Evolutionary conservation across 2,797 vertebrate species (phyloP).

Genomic region (Sciaenops ocellatus): DNA sequence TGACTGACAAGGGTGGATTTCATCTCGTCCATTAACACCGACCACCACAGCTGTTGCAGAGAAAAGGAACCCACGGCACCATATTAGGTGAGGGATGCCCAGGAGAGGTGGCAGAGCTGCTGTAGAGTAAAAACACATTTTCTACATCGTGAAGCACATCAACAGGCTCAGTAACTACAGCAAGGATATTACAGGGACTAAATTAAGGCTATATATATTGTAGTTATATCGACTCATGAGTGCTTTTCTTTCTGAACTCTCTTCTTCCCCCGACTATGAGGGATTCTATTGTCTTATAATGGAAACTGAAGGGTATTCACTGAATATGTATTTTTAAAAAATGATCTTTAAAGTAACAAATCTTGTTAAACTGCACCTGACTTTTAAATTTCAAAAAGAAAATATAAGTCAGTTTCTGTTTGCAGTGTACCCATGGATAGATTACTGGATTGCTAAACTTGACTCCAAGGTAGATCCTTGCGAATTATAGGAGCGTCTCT

Average conservation of each 20-base stretch:
- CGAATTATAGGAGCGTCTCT: background rate
- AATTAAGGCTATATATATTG: slow-evolving; percentile 4
- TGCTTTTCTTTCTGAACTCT: background rate
- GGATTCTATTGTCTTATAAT: background rate
- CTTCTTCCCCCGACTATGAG: background rate
- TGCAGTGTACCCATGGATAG: background rate
- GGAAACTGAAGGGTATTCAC: background rate
- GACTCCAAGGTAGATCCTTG: background rate
- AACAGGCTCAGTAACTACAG: slow-evolving; percentile 20
- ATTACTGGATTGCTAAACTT: background rate
- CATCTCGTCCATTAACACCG: slow-evolving; percentile 52
- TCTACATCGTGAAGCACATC: slow-evolving; percentile 54
- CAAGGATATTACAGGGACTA: slow-evolving; percentile 10
- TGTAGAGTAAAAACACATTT: slow-evolving; percentile 49
- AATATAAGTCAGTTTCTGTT: background rate
- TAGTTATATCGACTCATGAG: background rate
- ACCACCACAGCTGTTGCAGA: slow-evolving; percentile 28
- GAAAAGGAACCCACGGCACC: slow-evolving; percentile 20
- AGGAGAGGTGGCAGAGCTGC: slow-evolving; percentile 27
- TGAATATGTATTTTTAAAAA: background rate
- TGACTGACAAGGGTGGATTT: slow-evolving; percentile 53
- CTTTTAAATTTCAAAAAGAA: too few species aligned
- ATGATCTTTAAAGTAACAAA: background rate
- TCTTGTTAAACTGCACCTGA: background rate
- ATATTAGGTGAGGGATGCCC: slow-evolving; percentile 26